Evolutionary conservation across 2,797 vertebrate species (phyloP).

Genomic region (Pampus argenteus): DNA sequence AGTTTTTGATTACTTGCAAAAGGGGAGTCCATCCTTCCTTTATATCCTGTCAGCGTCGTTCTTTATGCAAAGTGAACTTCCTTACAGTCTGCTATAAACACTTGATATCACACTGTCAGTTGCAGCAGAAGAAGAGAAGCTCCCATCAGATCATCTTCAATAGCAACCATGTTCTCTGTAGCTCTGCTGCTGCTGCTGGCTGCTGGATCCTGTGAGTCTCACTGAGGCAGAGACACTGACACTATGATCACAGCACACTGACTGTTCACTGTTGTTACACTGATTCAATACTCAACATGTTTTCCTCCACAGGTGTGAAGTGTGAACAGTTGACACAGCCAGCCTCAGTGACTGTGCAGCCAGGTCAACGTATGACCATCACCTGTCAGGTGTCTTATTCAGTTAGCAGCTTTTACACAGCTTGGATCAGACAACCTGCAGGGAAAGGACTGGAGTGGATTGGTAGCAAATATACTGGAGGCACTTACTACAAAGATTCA

Average conservation of each 20-base stretch:
- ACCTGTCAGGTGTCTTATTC: constrained; percentile 44
- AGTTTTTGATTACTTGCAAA: no score
- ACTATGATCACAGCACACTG: no score
- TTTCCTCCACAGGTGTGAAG: constrained; percentile 38
- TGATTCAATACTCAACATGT: no score
- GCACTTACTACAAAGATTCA: neutral
- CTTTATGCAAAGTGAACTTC: constrained; percentile 30
- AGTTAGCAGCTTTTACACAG: neutral
- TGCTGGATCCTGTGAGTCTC: no score
- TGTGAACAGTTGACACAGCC: constrained; percentile 45
- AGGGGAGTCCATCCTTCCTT: neutral
- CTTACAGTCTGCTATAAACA: constrained; percentile 18
- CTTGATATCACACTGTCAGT: no score
- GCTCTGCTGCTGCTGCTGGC: no score
- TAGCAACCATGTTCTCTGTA: no score
- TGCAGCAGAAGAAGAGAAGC: constrained; percentile 9
- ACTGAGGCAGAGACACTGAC: no score
- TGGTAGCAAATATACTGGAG: no score
- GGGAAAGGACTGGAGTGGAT: constrained; percentile 16
- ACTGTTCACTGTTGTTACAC: no score
- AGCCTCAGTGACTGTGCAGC: constrained; percentile 52
- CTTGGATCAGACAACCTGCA: constrained; percentile 43
- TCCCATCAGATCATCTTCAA: neutral
- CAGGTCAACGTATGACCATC: constrained; percentile 53
- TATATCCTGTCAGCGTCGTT: neutral